phyloP scores from a whole-genome alignment of 1,140 invertebrate genomes.

The Oedothorax gibbosus region DNA sequence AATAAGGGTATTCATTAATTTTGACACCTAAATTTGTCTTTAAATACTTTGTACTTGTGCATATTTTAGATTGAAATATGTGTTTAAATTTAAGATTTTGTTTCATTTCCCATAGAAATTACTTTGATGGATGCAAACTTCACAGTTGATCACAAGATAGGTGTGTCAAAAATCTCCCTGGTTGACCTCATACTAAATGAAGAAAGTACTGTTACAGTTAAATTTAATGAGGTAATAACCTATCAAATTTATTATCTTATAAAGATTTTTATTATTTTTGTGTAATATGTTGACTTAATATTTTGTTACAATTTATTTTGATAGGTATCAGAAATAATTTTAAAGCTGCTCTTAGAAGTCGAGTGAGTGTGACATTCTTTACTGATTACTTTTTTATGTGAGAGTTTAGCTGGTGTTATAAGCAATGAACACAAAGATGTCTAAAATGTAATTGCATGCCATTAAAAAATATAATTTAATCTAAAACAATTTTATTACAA shows the following conservation, averaged over 20 bases:
- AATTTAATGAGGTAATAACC: constrained; percentile 61
- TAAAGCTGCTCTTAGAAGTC: constrained; percentile 62
- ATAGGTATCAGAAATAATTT: constrained; percentile 63
- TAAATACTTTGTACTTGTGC: too few species aligned
- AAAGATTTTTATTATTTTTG: not conserved
- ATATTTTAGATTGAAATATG: too few species aligned
- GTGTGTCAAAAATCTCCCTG: constrained; percentile 63
- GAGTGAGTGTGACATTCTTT: constrained; percentile 63
- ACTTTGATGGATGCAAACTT: constrained; percentile 66
- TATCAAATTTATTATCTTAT: not conserved
- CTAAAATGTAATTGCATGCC: too few species aligned
- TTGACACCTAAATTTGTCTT: too few species aligned
- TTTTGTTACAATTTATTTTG: not conserved
- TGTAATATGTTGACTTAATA: not conserved
- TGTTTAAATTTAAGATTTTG: too few species aligned
- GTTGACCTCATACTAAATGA: constrained; percentile 61
- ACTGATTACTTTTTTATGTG: not conserved
- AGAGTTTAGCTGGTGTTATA: too few species aligned
- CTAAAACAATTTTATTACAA: too few species aligned
- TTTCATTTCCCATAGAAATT: constrained; percentile 62
- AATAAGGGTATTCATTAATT: too few species aligned
- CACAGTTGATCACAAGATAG: constrained; percentile 65
- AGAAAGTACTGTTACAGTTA: constrained; percentile 62
- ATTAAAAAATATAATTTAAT: too few species aligned
- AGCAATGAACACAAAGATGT: too few species aligned